Base-by-base conservation (phyloP, 64 coral and sea anemone genomes). In the Porites lutea region DNA sequence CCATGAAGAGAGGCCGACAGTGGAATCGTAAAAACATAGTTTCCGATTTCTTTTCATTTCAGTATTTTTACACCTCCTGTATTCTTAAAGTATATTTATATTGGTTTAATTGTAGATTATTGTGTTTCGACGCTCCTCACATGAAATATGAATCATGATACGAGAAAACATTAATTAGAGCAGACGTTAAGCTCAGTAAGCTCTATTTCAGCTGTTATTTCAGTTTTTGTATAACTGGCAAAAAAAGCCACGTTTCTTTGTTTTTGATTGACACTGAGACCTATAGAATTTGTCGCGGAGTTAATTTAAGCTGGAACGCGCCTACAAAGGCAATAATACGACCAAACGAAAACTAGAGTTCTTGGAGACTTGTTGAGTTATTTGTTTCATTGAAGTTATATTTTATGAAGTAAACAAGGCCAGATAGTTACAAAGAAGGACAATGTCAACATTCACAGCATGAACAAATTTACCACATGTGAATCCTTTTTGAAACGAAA, bases 381-480 rank as follows among this genome's bases (percentile, higher is more conserved):
- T 21, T 8, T 84, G 52, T 84, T 52, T 46, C 27, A 51, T 14
- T 76, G 16, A 4, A 5, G 73, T 13, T 19, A 18, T 50, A 50
- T 16, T 13, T 16, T 43, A 44, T 45, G 22, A 84, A 52, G 43
- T 68, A 84, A 84, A 84, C 81, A 69, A 49, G 48, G 65, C 65
- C 9, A 68, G 10, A 11, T 19, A 50, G 62, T n/a, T 51, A 21
- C 16, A 84, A 10, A 49, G 52, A 19, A 58, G 5, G 4, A 10
- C 3, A 65, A 69, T 8, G 4, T 68, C 6, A 46, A 66, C 12
- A 47, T 67, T 65, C 81, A 46, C 81, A 84, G 22, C 61, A 69
- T 68, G 62, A 84, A 67, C 47, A 84, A 84, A 84, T 63, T 84
- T 84, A 84, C 81, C 81, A 16, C 81, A 84, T 69, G 62, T 6